Evolutionary conservation across 2,888 invertebrate species (phyloP).

Genomic region (Phlogophora meticulosa): DNA sequence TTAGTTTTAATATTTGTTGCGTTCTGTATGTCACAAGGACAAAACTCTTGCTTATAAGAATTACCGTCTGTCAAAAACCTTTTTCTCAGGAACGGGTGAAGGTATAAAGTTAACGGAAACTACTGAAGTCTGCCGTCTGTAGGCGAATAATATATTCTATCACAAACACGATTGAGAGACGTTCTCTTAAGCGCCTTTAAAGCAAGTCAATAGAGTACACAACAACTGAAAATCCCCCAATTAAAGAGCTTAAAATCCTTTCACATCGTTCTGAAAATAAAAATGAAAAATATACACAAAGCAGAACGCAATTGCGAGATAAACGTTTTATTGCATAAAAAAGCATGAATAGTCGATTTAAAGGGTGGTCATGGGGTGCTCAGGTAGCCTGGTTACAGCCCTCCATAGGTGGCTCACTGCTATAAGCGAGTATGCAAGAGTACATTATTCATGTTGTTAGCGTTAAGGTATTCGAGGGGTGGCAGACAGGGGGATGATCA

Average conservation of each 20-base stretch:
- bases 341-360: neutral
- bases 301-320: neutral
- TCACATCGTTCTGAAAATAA: neutral
- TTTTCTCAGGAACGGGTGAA: too few relatives aligned
- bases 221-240: too few relatives aligned
- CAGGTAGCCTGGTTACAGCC: conserved; percentile 4
- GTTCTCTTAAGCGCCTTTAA: too few relatives aligned
- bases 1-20: too few relatives aligned
- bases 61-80: too few relatives aligned
- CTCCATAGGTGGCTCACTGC: neutral
- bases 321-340: neutral
- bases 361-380: neutral
- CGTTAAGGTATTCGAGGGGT: neutral
- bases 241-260: neutral
- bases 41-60: too few relatives aligned
- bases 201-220: too few relatives aligned
- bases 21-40: too few relatives aligned
- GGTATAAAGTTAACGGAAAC: too few relatives aligned
- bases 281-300: neutral
- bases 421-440: neutral
- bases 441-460: neutral
- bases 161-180: too few relatives aligned
- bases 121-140: too few relatives aligned
- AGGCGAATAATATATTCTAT: too few relatives aligned
- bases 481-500: neutral